A percentile compares a stretch with the other conserved stretches of the same genome.
Conservation (phyloP, 2,797 vertebrate species). For the Triplophysa bombifrons region DNA sequence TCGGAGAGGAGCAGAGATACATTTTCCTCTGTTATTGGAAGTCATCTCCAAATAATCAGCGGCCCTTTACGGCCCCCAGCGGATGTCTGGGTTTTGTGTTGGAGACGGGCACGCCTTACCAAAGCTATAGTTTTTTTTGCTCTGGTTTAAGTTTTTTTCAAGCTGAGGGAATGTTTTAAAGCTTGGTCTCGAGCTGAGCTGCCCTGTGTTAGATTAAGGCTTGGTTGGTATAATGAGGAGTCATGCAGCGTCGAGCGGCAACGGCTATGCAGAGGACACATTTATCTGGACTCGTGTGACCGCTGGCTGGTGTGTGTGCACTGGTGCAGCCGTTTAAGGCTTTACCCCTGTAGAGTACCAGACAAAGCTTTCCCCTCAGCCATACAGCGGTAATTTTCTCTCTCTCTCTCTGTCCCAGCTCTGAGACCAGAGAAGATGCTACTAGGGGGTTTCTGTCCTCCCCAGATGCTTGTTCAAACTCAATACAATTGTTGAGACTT, state of each 20-base stretch:
- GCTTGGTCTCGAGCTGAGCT: neutral
- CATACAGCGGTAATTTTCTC: slow-evolving; percentile 32
- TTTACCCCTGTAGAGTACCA: slow-evolving; percentile 36
- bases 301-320: slow-evolving; percentile 32
- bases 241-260: slow-evolving; percentile 27
- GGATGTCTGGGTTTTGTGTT: slow-evolving; percentile 38
- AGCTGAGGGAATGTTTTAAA: slow-evolving; percentile 11
- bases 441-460: slow-evolving; percentile 12
- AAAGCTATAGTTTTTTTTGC: neutral
- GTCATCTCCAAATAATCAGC: slow-evolving; percentile 18
- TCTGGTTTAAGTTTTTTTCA: neutral
- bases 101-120: neutral
- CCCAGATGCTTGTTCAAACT: slow-evolving; percentile 34
- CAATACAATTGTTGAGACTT: slow-evolving; percentile 50
- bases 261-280: slow-evolving; percentile 2
- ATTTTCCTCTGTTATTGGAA: slow-evolving; percentile 24
- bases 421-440: slow-evolving; percentile 5
- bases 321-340: slow-evolving; percentile 39
- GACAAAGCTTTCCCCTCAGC: slow-evolving; percentile 52
- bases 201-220: slow-evolving; percentile 38
- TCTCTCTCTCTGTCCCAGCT: neutral
- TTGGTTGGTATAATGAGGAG: slow-evolving; percentile 43
- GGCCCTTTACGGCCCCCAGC: slow-evolving; percentile 26
- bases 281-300: slow-evolving; percentile 17
- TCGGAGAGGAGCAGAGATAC: neutral